phyloP scores from a whole-genome alignment of 2,888 invertebrate genomes.

The Noctua pronuba region DNA sequence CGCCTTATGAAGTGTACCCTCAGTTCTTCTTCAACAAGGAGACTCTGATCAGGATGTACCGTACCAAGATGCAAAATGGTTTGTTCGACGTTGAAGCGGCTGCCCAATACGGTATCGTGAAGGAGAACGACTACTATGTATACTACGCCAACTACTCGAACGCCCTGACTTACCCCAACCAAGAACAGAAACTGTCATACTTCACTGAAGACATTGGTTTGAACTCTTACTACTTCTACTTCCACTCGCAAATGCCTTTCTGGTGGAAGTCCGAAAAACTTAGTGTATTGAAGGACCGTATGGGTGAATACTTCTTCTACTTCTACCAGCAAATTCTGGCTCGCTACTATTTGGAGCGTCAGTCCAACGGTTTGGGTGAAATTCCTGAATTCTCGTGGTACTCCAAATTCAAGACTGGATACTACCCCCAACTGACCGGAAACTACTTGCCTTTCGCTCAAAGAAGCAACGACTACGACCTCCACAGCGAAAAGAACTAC shows the following conservation, averaged over 20 bases:
- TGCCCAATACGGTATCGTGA: constrained; percentile 80
- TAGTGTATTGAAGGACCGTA: constrained; percentile 87
- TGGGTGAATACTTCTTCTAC: constrained; percentile 92
- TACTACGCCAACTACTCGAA: constrained; percentile 91
- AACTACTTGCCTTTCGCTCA: constrained; percentile 88
- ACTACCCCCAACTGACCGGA: constrained; percentile 73
- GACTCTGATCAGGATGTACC: constrained; percentile 85
- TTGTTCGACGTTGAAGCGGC: constrained; percentile 75
- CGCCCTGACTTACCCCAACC: constrained; percentile 85
- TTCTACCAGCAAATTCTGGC: constrained; percentile 92
- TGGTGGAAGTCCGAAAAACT: constrained; percentile 90
- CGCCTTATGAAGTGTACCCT: constrained; percentile 92
- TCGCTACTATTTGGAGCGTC: constrained; percentile 93
- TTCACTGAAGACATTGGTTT: constrained; percentile 93
- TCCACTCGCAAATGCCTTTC: constrained; percentile 91
- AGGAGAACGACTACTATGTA: constrained; percentile 83
- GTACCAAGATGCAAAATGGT: constrained; percentile 84
- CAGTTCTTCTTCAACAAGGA: constrained; percentile 91
- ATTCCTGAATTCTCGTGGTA: constrained; percentile 92
- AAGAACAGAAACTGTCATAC: constrained; percentile 91
- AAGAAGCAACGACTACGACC: constrained; percentile 91
- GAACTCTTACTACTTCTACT: constrained; percentile 92
- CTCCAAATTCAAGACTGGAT: constrained; percentile 88
- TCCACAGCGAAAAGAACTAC: constrained; percentile 86
- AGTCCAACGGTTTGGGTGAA: constrained; percentile 91